Conservation (phyloP, 1,140 invertebrate species). For the Penaeus vannamei region DNA sequence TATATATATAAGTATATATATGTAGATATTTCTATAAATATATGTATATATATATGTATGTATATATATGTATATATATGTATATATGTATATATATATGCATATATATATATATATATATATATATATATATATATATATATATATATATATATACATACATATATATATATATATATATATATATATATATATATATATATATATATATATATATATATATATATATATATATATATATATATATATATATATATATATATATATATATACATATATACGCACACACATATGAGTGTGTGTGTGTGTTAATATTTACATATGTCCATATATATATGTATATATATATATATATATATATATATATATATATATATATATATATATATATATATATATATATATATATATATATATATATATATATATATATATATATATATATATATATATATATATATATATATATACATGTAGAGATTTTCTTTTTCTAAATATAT, state of each 20-base stretch:
- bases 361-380: conserved; percentile 16
- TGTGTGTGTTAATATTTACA: too few species aligned
- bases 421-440: conserved; percentile 16
- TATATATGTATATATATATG: conserved; percentile 7
- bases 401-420: conserved; percentile 16
- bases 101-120: conserved; percentile 16
- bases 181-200: conserved; percentile 16
- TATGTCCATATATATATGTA: too few species aligned
- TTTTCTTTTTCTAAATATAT: neutral
- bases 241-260: conserved; percentile 16
- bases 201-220: conserved; percentile 16
- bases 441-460: conserved; percentile 10
- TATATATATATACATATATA: conserved; percentile 16
- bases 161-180: conserved; percentile 16
- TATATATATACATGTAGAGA: conserved; percentile 8
- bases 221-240: conserved; percentile 9
- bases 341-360: conserved; percentile 16
- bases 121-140: conserved; percentile 8
- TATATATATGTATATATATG: conserved; percentile 14
- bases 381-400: conserved; percentile 16
- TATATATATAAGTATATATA: neutral
- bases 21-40: too few species aligned
- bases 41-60: conserved; percentile 16
- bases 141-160: conserved; percentile 14
- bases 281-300: too few species aligned